Percentiles rank a stretch among this genome's conserved stretches.
Evolutionary conservation across 2,797 vertebrate genomes (phyloP).

Genomic region (Pampus argenteus): DNA sequence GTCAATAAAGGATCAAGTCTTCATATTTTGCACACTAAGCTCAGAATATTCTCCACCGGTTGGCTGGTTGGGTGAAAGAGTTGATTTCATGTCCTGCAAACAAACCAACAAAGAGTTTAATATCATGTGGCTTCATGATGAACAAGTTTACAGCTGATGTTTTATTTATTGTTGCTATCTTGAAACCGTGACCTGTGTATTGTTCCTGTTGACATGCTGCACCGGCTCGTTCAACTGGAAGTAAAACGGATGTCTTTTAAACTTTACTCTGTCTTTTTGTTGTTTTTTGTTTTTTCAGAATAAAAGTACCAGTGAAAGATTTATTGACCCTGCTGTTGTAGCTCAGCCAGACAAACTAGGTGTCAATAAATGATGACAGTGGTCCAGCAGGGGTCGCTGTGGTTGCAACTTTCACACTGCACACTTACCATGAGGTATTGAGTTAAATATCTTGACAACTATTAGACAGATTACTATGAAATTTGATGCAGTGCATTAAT

Average conservation of each 20-base stretch:
- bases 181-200: constrained; percentile 67
- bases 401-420: too few relatives aligned
- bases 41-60: neutral
- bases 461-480: too few relatives aligned
- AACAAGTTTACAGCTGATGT: constrained; percentile 77
- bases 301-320: too few relatives aligned
- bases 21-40: constrained; percentile 1
- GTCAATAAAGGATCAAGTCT: neutral
- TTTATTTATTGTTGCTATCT: constrained; percentile 71
- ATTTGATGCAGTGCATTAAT: too few relatives aligned
- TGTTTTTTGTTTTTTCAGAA: neutral
- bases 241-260: constrained; percentile 73
- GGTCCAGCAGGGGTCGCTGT: neutral
- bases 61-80: constrained; percentile 26
- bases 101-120: constrained; percentile 44
- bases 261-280: constrained; percentile 10
- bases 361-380: neutral
- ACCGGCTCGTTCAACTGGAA: constrained; percentile 59
- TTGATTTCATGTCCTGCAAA: constrained; percentile 38
- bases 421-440: too few relatives aligned
- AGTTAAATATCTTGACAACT: too few relatives aligned
- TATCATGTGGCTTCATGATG: constrained; percentile 61
- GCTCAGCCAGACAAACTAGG: neutral
- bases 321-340: too few relatives aligned
- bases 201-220: constrained; percentile 68